Evolutionary conservation across 2,888 invertebrate species (phyloP).

Genomic region (Neria commutata): DNA sequence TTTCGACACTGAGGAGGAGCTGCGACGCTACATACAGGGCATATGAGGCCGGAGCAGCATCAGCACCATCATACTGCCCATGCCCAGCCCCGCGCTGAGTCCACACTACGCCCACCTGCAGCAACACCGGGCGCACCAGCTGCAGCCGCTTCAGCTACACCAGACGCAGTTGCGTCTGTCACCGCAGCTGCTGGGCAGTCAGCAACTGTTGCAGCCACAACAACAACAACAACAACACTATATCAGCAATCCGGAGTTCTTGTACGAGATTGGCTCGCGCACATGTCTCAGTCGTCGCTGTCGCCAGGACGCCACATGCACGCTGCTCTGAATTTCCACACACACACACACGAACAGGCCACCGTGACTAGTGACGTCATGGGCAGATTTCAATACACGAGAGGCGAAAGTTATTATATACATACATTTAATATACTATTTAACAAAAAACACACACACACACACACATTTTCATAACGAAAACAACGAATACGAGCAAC

Average conservation of each 20-base stretch:
- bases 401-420: no score
- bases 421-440: no score
- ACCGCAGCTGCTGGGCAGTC: conserved; percentile 29
- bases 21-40: conserved; percentile 71
- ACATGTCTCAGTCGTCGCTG: conserved; percentile 38
- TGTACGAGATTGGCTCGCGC: conserved; percentile 38
- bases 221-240: conserved; percentile 28
- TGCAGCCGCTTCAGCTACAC: conserved; percentile 24
- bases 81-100: conserved; percentile 48
- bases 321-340: conserved; percentile 35
- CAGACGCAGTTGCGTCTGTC: conserved; percentile 32
- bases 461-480: no score
- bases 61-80: conserved; percentile 49
- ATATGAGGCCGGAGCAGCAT: conserved; percentile 57
- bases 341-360: no score
- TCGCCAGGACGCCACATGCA: conserved; percentile 34
- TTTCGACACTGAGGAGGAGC: conserved; percentile 97
- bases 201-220: conserved; percentile 30
- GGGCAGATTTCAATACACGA: not conserved
- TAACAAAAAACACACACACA: no score
- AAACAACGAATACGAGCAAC: no score
- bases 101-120: conserved; percentile 22
- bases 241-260: conserved; percentile 39
- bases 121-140: conserved; percentile 21
- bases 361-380: no score